Conservation (phyloP, 1,140 invertebrate genomes). For the Euschistus heros region DNA sequence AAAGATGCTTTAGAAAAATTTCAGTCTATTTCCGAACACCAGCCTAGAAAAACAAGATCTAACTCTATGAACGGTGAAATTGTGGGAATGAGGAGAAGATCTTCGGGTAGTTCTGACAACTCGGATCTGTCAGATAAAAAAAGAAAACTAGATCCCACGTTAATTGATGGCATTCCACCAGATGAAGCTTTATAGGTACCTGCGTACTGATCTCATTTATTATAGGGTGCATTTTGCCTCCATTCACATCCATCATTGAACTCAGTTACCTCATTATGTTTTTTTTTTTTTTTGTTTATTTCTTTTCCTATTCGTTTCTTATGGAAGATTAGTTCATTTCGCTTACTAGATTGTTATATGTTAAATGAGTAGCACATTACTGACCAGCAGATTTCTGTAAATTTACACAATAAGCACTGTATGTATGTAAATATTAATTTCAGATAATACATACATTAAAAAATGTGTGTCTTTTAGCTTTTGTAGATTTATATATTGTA, state of each 20-base stretch:
- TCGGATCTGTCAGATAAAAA: constrained; percentile 18
- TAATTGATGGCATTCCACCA: background rate
- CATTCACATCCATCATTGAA: background rate
- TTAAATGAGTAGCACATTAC: background rate
- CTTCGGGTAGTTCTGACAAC: constrained; percentile 13
- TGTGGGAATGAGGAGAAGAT: constrained; percentile 12
- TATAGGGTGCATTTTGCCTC: background rate
- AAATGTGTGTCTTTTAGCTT: constrained; percentile 8
- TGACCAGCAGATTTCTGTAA: background rate
- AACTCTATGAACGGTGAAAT: constrained; percentile 19
- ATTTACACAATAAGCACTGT: background rate
- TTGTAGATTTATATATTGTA: constrained; percentile 16
- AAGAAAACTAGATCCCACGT: constrained; percentile 8
- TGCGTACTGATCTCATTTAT: constrained; percentile 9
- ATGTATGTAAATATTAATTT: constrained; percentile 7
- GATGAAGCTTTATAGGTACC: background rate
- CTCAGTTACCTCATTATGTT: background rate
- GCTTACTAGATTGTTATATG: background rate
- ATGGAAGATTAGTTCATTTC: background rate
- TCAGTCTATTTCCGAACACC: constrained; percentile 40
- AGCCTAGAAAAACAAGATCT: constrained; percentile 40
- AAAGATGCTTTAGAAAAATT: constrained; percentile 39
- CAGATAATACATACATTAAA: constrained; percentile 5
- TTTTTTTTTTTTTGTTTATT: constrained; percentile 4
- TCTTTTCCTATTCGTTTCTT: background rate